These are phyloP conservation scores for Caenorhabditis afra DNA, from an alignment of 2,888 invertebrate species.

Conservation along the genomic window DNA sequence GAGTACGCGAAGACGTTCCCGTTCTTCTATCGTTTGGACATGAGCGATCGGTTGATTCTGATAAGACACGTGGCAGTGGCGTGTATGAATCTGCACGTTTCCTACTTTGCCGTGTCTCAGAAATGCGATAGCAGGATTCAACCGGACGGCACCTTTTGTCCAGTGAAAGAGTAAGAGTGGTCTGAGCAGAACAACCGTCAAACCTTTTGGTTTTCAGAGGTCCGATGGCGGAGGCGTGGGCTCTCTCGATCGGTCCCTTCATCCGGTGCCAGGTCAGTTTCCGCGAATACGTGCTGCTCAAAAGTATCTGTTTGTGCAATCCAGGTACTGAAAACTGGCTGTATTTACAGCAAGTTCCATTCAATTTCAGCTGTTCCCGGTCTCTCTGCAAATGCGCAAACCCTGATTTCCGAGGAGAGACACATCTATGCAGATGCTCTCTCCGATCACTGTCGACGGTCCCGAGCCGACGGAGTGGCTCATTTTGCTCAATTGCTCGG, in stretches of 20 bases:
- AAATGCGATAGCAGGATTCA: slow-evolving; percentile 38
- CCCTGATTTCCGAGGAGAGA: slow-evolving; percentile 10
- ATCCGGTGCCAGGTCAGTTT: slow-evolving; percentile 32
- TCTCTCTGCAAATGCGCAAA: slow-evolving; percentile 41
- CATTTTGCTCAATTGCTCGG: slow-evolving; percentile 26
- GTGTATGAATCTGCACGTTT: slow-evolving; percentile 46
- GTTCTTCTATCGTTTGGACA: slow-evolving; percentile 26
- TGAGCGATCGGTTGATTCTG: slow-evolving; percentile 24
- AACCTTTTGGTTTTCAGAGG: slow-evolving; percentile 22
- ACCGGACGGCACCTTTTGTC: slow-evolving; percentile 38
- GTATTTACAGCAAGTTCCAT: too few relatives aligned
- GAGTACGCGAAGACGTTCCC: slow-evolving; percentile 52
- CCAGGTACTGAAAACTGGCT: slow-evolving; percentile 33
- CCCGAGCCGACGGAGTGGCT: slow-evolving; percentile 4
- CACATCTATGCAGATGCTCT: slow-evolving; percentile 23
- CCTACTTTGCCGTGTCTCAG: slow-evolving; percentile 21
- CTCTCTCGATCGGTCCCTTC: slow-evolving; percentile 39
- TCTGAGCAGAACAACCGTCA: slow-evolving; percentile 9
- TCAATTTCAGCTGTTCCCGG: slow-evolving; percentile 47
- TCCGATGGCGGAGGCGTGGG: background rate
- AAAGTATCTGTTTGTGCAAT: slow-evolving; percentile 46
- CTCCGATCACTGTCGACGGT: slow-evolving; percentile 22
- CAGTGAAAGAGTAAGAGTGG: slow-evolving; percentile 26
- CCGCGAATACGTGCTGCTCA: slow-evolving; percentile 37
- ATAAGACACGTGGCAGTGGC: slow-evolving; percentile 31